Evolutionary conservation across 2,888 invertebrate genomes (phyloP).

Genomic region (Hydriomena furcata): DNA sequence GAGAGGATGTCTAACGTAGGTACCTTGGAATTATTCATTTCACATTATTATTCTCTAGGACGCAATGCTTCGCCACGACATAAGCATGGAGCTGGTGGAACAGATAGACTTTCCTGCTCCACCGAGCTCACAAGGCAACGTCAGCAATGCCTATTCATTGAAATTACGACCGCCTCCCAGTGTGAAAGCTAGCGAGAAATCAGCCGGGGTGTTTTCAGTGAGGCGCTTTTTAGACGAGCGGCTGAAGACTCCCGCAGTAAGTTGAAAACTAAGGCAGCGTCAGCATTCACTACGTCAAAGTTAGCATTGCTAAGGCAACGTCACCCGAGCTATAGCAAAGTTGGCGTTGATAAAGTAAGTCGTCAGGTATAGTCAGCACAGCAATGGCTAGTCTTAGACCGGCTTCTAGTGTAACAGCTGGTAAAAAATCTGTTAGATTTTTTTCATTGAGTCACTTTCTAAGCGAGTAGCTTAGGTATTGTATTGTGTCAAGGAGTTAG

Average conservation of each 20-base stretch:
- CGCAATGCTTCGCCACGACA: constrained; percentile 52
- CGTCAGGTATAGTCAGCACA: constrained; percentile 37
- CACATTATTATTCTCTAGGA: no score
- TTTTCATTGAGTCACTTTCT: constrained; percentile 50
- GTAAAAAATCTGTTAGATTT: constrained; percentile 50
- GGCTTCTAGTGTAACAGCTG: constrained; percentile 45
- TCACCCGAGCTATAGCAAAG: not conserved
- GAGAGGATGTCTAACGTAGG: no score
- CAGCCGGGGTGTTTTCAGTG: constrained; percentile 48
- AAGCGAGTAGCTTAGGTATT: constrained; percentile 42
- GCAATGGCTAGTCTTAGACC: constrained; percentile 25
- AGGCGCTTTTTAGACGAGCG: constrained; percentile 47
- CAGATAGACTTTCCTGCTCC: constrained; percentile 24
- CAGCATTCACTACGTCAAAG: no score
- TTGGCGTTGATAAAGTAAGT: constrained; percentile 7
- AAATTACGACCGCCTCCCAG: constrained; percentile 38
- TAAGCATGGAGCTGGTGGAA: constrained; percentile 43
- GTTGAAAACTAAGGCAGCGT: no score
- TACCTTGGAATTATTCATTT: no score
- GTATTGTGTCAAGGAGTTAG: no score
- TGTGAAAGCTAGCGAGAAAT: constrained; percentile 50
- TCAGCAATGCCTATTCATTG: constrained; percentile 35
- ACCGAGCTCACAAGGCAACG: constrained; percentile 34
- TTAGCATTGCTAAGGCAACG: not conserved
- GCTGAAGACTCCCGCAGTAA: constrained; percentile 39